These are phyloP conservation scores for Apostichopus japonicus DNA, from an alignment of 35 echinoderm and acorn worm species.

Conservation along the genomic window DNA sequence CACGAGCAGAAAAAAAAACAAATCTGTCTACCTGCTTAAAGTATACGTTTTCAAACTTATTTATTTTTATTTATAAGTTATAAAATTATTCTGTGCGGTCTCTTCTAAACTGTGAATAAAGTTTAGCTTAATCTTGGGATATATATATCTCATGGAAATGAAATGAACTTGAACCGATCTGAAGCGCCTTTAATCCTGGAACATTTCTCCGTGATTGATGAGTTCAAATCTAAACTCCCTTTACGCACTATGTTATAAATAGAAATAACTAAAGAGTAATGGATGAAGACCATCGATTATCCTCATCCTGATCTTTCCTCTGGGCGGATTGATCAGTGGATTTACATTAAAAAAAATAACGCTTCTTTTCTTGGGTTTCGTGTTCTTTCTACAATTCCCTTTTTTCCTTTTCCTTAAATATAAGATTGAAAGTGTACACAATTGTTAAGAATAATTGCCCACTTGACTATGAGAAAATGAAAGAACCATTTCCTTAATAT, in stretches of 20 bases:
- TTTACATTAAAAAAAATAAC: too few species aligned
- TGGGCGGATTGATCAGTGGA: background rate
- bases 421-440: background rate
- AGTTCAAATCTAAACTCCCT: background rate
- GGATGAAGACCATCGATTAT: background rate
- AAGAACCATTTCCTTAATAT: slow-evolving; percentile 37
- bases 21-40: too few species aligned
- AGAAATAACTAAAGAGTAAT: background rate
- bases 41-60: too few species aligned
- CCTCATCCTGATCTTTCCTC: background rate
- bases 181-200: background rate
- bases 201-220: background rate
- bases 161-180: background rate
- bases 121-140: too few species aligned
- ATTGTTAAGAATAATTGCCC: slow-evolving; percentile 21
- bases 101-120: too few species aligned
- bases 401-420: background rate
- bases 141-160: background rate
- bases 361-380: background rate
- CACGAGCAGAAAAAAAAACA: too few species aligned
- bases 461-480: slow-evolving; percentile 21
- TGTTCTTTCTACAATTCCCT: background rate
- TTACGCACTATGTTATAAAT: background rate
- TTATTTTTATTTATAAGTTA: too few species aligned
- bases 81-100: too few species aligned